Conservation (phyloP, 2,888 invertebrate species). For the Watsonalla cultraria region DNA sequence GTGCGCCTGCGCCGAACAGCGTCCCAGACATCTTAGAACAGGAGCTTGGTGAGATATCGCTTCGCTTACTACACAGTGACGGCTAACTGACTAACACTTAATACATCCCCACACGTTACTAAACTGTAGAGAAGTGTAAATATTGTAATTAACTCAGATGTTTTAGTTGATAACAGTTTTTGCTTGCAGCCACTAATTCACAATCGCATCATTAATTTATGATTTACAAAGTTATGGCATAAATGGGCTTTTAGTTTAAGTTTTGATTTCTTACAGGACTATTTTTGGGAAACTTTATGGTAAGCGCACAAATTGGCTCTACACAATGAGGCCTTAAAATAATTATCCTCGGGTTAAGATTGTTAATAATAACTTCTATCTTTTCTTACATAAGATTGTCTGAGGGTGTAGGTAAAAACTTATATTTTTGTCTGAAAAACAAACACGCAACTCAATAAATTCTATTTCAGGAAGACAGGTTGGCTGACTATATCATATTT, state of each 20-base stretch:
- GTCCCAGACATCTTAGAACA: slow-evolving; percentile 55
- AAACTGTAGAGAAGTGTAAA: not conserved
- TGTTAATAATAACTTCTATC: not conserved
- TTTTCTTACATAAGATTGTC: not conserved
- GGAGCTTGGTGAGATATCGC: slow-evolving; percentile 60
- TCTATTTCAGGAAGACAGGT: slow-evolving; percentile 30
- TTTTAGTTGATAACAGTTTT: slow-evolving; percentile 10
- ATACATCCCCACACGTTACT: not conserved
- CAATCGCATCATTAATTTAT: slow-evolving; percentile 2
- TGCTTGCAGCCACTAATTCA: slow-evolving; percentile 41
- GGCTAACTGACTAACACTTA: slow-evolving; percentile 2
- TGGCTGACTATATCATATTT: slow-evolving; percentile 30
- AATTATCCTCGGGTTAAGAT: not conserved
- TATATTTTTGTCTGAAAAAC: slow-evolving; percentile 24
- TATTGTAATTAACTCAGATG: not conserved
- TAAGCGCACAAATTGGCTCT: not conserved
- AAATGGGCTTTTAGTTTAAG: not conserved
- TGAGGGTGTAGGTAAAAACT: slow-evolving; percentile 17
- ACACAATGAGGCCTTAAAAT: not conserved
- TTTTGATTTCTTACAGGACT: not conserved
- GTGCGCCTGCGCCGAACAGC: slow-evolving; percentile 39
- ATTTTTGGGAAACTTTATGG: too few species aligned
- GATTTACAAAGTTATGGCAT: not conserved
- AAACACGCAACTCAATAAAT: slow-evolving; percentile 23
- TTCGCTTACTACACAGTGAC: not conserved